Evolutionary conservation across 2,797 vertebrate genomes (phyloP), one percentile per base, ranked within the genome.

Genomic region (Babyrousa celebensis): DNA sequence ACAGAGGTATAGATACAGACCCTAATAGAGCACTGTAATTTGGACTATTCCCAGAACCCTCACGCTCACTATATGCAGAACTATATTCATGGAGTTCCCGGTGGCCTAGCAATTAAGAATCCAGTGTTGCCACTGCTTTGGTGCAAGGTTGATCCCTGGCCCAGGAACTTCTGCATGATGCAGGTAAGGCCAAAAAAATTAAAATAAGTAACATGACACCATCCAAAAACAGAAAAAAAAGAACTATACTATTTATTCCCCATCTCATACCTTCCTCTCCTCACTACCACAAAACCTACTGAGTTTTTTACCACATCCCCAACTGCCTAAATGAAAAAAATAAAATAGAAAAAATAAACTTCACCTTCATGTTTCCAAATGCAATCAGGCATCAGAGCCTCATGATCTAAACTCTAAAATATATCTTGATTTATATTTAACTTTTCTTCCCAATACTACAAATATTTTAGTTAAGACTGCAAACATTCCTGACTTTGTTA

Each of bases 401-500:
- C 16, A 89, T 60, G 23, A 56, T 15, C 23, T 32, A 43, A 70
- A 67, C 0, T 25, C 9, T 11, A 74, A 82, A 89, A 82, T n/a
- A 72, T 17, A 72, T 25, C 18, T 40, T 52, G 3, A 36, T 65
- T 95, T 96, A 70, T 77, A 15, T n/a, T 75, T 25, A 0, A 32
- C 60, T 90, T 71, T n/a, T 56, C 67, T 65, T n/a, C 52, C 54
- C 9, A 12, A 36, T 25, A 54, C 48, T 75, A 21, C 20, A 18
- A 23, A 20, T 48, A 32, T 70, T 95, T 83, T 52, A 58, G 74
- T 70, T 62, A 63, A 56, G 23, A 17, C 6, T 43, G 60, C 29
- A 68, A 36, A 82, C n/a, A 91, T 74, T 79, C 29, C 58, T 90
- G 32, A 60, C 27, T 68, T 85, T 67, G 18, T 68, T 88, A n/a